Percentiles rank a stretch among this genome's conserved stretches.
phyloP scores from a whole-genome alignment of 2,113 vertebrate species.

The Zootoca vivipara region DNA sequence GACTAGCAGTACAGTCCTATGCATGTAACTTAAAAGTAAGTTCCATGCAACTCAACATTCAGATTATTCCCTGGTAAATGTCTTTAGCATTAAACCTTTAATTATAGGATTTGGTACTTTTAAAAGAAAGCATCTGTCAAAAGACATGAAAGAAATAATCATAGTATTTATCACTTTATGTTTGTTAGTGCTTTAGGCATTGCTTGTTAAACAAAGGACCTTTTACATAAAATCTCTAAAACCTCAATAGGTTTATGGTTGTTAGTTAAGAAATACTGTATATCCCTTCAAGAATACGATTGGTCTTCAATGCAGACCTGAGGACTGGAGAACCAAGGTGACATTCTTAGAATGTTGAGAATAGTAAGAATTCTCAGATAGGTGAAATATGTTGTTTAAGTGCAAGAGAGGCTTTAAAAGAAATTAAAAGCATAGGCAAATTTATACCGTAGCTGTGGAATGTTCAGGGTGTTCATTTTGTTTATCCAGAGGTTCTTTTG shows the following conservation, averaged over 20 bases:
- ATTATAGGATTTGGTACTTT: background rate
- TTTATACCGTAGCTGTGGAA: background rate
- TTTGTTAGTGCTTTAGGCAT: background rate
- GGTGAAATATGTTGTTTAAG: background rate
- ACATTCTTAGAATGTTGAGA: background rate
- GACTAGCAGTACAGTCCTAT: background rate
- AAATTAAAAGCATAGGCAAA: background rate
- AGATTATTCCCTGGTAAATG: background rate
- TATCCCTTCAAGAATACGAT: background rate
- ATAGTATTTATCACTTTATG: background rate
- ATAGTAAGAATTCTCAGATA: background rate
- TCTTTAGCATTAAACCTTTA: background rate
- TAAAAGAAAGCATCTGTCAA: background rate
- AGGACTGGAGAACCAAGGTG: background rate
- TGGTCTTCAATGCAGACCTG: background rate
- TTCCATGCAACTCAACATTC: no score
- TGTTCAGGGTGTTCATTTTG: background rate
- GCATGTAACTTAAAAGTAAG: background rate
- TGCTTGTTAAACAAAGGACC: background rate
- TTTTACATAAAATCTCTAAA: background rate
- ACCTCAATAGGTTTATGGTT: background rate
- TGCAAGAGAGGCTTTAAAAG: background rate
- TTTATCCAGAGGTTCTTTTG: background rate
- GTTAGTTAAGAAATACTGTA: background rate
- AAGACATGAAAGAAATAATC: background rate